Evolutionary conservation across 2,888 invertebrate species (phyloP).

Genomic region (Periphyllus acericola): DNA sequence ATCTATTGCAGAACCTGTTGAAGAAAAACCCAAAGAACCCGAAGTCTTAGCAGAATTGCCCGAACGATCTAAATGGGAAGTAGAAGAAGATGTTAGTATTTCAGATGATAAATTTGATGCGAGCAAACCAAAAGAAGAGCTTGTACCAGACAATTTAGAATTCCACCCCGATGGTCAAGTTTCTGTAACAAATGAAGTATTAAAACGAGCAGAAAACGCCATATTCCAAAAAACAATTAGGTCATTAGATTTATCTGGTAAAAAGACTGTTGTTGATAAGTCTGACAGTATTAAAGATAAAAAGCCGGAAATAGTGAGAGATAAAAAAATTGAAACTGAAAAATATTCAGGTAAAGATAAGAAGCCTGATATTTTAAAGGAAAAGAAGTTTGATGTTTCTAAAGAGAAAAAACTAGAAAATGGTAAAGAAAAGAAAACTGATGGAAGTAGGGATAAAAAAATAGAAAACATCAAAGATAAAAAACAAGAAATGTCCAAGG

Average conservation of each 20-base stretch:
- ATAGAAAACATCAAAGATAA: slow-evolving; percentile 41
- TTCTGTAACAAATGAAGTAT: slow-evolving; percentile 83
- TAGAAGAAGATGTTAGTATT: slow-evolving; percentile 73
- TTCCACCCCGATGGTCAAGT: slow-evolving; percentile 69
- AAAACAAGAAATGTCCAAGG: slow-evolving; percentile 53
- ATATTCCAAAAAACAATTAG: slow-evolving; percentile 88
- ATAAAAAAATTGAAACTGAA: slow-evolving; percentile 67
- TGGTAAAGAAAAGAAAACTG: slow-evolving; percentile 60
- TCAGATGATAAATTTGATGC: slow-evolving; percentile 65
- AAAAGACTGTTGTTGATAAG: slow-evolving; percentile 50
- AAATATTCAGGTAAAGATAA: slow-evolving; percentile 65
- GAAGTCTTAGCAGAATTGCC: slow-evolving; percentile 78
- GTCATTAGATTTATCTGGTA: slow-evolving; percentile 55
- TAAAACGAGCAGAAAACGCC: slow-evolving; percentile 91
- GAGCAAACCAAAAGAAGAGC: slow-evolving; percentile 65
- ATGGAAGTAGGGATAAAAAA: slow-evolving; percentile 36
- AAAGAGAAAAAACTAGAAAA: slow-evolving; percentile 50
- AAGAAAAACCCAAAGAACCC: slow-evolving; percentile 71
- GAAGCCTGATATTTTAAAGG: slow-evolving; percentile 36
- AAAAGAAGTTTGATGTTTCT: slow-evolving; percentile 57
- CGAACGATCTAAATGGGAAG: slow-evolving; percentile 90
- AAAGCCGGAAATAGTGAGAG: slow-evolving; percentile 65
- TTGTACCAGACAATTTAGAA: slow-evolving; percentile 41
- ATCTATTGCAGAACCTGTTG: slow-evolving; percentile 65
- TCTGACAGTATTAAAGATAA: slow-evolving; percentile 43